Percentiles rank a stretch among this genome's conserved stretches.
These are phyloP conservation scores for Megaceryle torquata DNA, from an alignment of 2,113 vertebrate genomes.

Conservation along the genomic window DNA sequence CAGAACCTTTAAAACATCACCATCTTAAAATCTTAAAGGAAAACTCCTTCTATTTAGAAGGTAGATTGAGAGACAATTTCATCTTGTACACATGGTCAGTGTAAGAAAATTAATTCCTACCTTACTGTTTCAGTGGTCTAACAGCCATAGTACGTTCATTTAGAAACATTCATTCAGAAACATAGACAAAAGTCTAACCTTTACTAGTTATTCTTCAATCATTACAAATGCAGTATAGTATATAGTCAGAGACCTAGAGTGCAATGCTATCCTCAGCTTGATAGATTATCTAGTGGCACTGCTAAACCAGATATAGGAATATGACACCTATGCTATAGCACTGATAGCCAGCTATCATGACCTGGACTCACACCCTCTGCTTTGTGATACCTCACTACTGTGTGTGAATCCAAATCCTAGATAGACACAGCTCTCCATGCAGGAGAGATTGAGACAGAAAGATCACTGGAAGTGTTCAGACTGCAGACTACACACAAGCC, in stretches of 20 bases:
- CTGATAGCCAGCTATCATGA: too few relatives aligned
- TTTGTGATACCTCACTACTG: background rate
- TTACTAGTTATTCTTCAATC: background rate
- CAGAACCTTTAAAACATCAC: background rate
- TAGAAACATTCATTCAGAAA: background rate
- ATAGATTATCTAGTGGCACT: rapidly evolving
- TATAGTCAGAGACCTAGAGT: background rate
- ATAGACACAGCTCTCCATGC: background rate
- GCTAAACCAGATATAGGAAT: background rate
- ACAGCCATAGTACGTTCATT: background rate
- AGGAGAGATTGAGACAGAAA: background rate
- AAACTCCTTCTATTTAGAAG: background rate
- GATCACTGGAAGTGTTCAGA: background rate
- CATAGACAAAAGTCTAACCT: background rate
- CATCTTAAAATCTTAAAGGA: background rate
- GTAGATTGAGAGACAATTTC: background rate
- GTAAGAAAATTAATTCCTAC: background rate
- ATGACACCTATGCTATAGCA: background rate
- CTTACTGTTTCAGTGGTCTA: background rate
- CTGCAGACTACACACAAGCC: background rate
- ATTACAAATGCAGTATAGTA: rapidly evolving
- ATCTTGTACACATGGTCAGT: rapidly evolving
- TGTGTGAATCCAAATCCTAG: background rate
- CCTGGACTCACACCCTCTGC: background rate
- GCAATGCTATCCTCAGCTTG: background rate